Evolutionary conservation across 2,888 invertebrate species (phyloP), one percentile per base, ranked within the genome.

Genomic region (Harpalus rufipes): DNA sequence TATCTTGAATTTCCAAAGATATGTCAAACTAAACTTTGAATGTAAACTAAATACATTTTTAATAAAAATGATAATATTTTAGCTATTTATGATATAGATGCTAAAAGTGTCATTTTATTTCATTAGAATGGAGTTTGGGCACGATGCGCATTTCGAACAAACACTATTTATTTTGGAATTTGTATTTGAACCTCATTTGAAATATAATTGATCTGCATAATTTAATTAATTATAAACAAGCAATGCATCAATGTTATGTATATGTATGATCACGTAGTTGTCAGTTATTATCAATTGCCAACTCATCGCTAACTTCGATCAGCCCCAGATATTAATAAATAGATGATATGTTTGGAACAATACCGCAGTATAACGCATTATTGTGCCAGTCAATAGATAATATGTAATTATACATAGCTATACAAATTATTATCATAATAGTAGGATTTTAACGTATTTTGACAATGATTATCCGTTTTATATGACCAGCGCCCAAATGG

Each of bases 151-250:
- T n/a, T n/a, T 21, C 21, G 32, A 32, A 0, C 32, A 4, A 32
- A 5, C 32, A 32, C 32, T 32, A 32, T 32, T 32, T 32, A 32
- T 32, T 32, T 32, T 4, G 32, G 32, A 32, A 32, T 32, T 5
- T 32, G 25, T 21, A 21, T 63, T 63, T 12, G 18, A 8, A 63
- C 16, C 25, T 63, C 21, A 12, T 21, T 5, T 63, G 12, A 21
- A 10, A 21, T 21, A 63, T 63, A 63, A 63, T 63, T 63, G 63
- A 63, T 63, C 63, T 63, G 63, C 63, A 63, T 10, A 63, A 63
- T 63, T 63, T 63, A 63, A 63, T 63, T 63, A 63, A 63, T 63
- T 63, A 63, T 63, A 63, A 63, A 63, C 63, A 18, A 63, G 18
- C 21, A 21, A 63, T 63, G 63, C 51, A 51, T 76, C 21, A 39